Evolutionary conservation across 2,797 vertebrate species (phyloP).

Genomic region (Passerculus sandwichensis): DNA sequence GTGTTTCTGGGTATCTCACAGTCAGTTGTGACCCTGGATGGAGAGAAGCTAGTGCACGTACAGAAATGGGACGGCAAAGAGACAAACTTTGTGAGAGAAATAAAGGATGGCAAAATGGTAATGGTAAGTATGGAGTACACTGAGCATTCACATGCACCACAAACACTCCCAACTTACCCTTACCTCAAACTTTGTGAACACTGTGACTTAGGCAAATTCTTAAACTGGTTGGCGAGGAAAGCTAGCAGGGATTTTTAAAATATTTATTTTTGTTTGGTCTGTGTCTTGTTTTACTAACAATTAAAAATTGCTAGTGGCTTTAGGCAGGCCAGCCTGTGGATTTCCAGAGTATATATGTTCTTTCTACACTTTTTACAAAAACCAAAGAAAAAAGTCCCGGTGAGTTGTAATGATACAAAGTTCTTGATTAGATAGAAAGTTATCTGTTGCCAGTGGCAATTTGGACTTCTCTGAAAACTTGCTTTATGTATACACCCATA

Average conservation of each 20-base stretch:
- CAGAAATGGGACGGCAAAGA: constrained; percentile 97
- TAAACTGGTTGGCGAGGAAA: neutral
- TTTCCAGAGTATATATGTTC: neutral
- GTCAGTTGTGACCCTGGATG: constrained; percentile 88
- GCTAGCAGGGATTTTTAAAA: neutral
- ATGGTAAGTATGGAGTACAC: constrained; percentile 80
- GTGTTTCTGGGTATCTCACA: constrained; percentile 71
- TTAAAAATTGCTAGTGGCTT: neutral
- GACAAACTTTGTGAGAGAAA: constrained; percentile 88
- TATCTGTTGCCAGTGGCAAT: neutral
- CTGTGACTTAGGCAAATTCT: neutral
- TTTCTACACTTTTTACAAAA: neutral
- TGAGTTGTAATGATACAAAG: neutral
- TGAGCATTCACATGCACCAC: accelerated
- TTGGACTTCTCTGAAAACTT: neutral
- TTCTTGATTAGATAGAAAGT: neutral
- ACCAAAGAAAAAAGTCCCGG: neutral
- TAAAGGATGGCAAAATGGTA: constrained; percentile 91
- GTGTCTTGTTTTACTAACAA: neutral
- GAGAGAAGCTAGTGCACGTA: constrained; percentile 88
- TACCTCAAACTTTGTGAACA: neutral
- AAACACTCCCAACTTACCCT: neutral
- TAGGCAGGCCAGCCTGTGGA: neutral
- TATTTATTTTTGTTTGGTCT: neutral
- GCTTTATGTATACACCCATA: neutral